These are phyloP conservation scores for Drosophila tropicalis DNA, from an alignment of 1,140 invertebrate genomes.

Conservation along the genomic window DNA sequence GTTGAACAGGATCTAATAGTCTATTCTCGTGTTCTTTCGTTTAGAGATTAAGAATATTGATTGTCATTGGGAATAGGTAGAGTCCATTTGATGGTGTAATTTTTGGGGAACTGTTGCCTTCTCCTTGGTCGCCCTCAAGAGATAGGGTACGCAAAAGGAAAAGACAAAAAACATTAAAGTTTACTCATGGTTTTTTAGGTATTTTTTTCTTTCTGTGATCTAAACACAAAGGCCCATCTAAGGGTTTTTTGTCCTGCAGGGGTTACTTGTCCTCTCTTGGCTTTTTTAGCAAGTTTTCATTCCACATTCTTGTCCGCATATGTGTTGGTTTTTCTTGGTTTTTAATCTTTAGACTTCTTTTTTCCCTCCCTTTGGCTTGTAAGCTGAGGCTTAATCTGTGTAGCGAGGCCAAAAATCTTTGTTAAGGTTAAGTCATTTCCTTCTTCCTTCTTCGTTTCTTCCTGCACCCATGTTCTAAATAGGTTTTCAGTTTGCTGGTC, in stretches of 20 bases:
- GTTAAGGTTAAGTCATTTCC: slow-evolving; percentile 9
- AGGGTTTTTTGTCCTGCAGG: not conserved
- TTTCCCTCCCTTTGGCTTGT: not conserved
- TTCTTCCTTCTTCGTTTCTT: not conserved
- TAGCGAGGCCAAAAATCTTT: not conserved
- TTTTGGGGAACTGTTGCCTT: not conserved
- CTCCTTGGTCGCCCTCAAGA: not conserved
- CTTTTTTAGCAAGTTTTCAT: slow-evolving; percentile 1
- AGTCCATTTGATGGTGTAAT: not conserved
- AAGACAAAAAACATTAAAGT: not conserved
- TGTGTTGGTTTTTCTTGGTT: slow-evolving; percentile 2
- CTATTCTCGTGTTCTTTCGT: no score
- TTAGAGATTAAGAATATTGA: no score
- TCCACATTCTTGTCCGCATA: slow-evolving; percentile 8
- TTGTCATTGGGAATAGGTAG: no score
- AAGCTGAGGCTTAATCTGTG: slow-evolving; percentile 4
- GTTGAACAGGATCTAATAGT: no score
- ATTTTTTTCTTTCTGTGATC: not conserved
- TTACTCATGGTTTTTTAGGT: not conserved
- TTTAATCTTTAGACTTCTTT: slow-evolving; percentile 3
- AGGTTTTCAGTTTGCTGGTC: not conserved
- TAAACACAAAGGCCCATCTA: not conserved
- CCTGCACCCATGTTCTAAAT: no score
- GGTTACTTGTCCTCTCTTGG: not conserved
- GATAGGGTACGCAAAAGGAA: not conserved